Percentiles rank a stretch among this genome's conserved stretches.
Conservation (phyloP, 2,888 invertebrate genomes). For the Tetragnatha montana region DNA sequence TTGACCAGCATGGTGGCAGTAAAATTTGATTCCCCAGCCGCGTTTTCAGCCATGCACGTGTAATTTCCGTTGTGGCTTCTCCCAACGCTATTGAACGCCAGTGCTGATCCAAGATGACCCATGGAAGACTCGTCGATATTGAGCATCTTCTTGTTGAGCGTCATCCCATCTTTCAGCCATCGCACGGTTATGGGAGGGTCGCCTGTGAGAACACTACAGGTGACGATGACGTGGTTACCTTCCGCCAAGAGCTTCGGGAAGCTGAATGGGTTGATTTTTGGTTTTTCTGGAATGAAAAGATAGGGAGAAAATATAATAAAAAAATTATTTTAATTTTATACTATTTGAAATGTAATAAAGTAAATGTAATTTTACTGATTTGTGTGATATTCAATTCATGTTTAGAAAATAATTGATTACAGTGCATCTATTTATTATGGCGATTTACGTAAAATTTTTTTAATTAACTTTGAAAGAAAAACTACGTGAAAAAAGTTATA, state of each 20-base stretch:
- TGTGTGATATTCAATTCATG: background rate
- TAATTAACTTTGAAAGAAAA: too few species aligned
- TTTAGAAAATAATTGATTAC: too few species aligned
- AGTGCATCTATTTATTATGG: too few species aligned
- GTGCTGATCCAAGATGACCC: conserved; percentile 70
- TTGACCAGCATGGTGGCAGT: conserved; percentile 72
- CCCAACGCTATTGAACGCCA: conserved; percentile 71
- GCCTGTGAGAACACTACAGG: conserved; percentile 74
- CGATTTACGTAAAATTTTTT: too few species aligned
- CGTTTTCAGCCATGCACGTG: conserved; percentile 72
- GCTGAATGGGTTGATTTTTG: conserved; percentile 68
- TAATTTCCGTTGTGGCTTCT: conserved; percentile 72
- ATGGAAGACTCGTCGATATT: conserved; percentile 69
- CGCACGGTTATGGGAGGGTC: conserved; percentile 72
- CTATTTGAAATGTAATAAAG: background rate
- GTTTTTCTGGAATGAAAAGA: conserved; percentile 58
- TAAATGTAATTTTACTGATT: background rate
- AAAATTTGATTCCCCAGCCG: conserved; percentile 70
- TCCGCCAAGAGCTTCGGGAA: conserved; percentile 71
- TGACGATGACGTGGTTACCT: conserved; percentile 71
- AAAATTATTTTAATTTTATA: too few species aligned
- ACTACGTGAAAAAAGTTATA: too few species aligned
- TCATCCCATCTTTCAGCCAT: conserved; percentile 72
- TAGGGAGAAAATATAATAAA: background rate
- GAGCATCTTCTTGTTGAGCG: conserved; percentile 67